phyloP scores from a whole-genome alignment of 2,797 vertebrate species.

The Danionella dracula region DNA sequence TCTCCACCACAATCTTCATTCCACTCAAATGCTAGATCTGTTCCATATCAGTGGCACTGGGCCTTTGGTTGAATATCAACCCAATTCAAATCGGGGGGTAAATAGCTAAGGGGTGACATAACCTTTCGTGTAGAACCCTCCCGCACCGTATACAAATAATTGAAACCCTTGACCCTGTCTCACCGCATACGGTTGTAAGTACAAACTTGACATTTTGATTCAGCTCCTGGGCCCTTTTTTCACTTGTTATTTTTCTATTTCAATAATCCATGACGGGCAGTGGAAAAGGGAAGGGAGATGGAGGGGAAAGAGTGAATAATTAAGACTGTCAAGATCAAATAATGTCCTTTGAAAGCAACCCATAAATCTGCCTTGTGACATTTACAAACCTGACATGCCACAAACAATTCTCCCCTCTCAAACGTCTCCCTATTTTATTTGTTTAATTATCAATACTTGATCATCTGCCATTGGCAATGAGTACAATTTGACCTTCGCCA shows the following conservation, averaged over 20 bases:
- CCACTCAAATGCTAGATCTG: conserved; percentile 64
- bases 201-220: conserved; percentile 99
- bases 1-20: conserved; percentile 44
- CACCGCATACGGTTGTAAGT: conserved; percentile 91
- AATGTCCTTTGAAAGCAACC: conserved; percentile 92
- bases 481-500: conserved; percentile 57
- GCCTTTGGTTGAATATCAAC: conserved; percentile 73
- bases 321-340: conserved; percentile 99
- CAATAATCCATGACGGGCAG: conserved; percentile 94
- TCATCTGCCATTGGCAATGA: conserved; percentile 55
- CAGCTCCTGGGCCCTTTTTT: conserved; percentile 84
- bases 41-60: conserved; percentile 78
- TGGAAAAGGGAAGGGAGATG: conserved; percentile 67
- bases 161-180: conserved; percentile 99
- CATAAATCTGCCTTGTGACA: conserved; percentile 99
- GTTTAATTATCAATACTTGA: conserved; percentile 48
- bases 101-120: conserved; percentile 96
- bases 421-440: conserved; percentile 70
- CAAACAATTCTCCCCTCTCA: conserved; percentile 64
- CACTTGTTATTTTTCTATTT: conserved; percentile 98
- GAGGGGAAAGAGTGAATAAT: conserved; percentile 93
- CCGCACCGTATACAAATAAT: conserved; percentile 98
- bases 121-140: conserved; percentile 91
- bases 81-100: conserved; percentile 83
- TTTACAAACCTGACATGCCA: conserved; percentile 79